Base-by-base conservation (phyloP, 2,113 vertebrate genomes). In the Cyprinodon tularosa region DNA sequence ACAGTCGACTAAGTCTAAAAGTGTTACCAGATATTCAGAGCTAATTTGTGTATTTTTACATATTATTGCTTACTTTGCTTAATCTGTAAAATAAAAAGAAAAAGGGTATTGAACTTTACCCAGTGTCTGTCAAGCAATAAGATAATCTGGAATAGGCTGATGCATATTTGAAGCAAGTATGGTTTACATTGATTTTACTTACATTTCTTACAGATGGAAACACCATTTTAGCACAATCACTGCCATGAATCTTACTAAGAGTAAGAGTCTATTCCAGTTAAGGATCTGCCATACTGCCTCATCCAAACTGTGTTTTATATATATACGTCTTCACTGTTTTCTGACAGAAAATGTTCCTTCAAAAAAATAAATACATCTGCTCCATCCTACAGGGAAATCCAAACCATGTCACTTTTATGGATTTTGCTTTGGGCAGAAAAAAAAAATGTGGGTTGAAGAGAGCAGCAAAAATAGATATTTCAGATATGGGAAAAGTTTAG, bases 401-500 rank as follows among this genome's bases (percentile, higher is more conserved):
- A 39, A 64, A 64, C 22, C 38, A 70, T 71, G 61, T 69, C 53
- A 63, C 47, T 47, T 48, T 62, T 70, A 50, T 14, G 36, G 66
- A 12, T 62, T 78, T 68, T 68, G 59, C 65, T 50, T 68, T 15
- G 53, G 44, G 64, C 36, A 53, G 57, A 20, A 53, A 36, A 62
- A 8, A 17, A 74, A 53, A 11, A 59, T 42, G 59, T 62, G 22
- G 37, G 47, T 45, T 77, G 47, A 22, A 44, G 57, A 36, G 40
- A 40, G 6, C 4, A 50, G 60, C 13, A 61, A 2, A 68, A 36
- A 45, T 66, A 14, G 10, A 36, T 9, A 60, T 53, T 14, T 42
- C 57, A 42, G 5, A 42, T 63, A 29, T 29, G 53, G 60, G 68
- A 61, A 9, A 13, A 71, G 57, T 22, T 60, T 40, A 5, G 42